These are phyloP conservation scores for Buceros bicornis DNA, from an alignment of 2,797 vertebrate species.

Conservation along the genomic window DNA sequence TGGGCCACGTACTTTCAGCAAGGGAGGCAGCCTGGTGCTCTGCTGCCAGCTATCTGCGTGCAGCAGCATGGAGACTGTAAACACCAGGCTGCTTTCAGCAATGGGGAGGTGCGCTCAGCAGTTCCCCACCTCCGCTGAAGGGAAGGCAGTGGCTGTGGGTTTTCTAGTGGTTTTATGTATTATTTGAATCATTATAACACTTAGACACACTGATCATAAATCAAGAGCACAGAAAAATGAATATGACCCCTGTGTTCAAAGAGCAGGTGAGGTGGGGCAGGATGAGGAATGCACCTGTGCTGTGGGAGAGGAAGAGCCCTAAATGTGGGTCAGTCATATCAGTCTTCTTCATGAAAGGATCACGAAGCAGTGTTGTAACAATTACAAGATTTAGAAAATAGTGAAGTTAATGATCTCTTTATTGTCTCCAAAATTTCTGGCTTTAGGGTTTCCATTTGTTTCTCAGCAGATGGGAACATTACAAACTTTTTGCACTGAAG, in stretches of 20 bases:
- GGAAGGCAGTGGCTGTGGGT: background rate
- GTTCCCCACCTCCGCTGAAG: background rate
- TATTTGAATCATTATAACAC: constrained; percentile 48
- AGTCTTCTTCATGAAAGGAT: background rate
- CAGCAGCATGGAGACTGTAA: background rate
- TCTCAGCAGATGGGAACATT: background rate
- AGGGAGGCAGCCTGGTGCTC: background rate
- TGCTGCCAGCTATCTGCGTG: background rate
- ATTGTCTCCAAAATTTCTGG: constrained; percentile 36
- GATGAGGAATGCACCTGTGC: constrained; percentile 55
- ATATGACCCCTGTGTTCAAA: constrained; percentile 48
- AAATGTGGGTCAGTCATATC: background rate
- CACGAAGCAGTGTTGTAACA: background rate
- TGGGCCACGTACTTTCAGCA: background rate
- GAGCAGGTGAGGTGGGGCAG: constrained; percentile 15
- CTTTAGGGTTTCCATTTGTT: constrained; percentile 22
- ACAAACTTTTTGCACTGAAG: constrained; percentile 27
- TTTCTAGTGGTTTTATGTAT: constrained; percentile 21
- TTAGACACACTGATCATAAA: constrained; percentile 37
- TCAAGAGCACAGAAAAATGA: constrained; percentile 49
- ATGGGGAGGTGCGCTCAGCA: background rate
- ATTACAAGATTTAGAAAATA: background rate
- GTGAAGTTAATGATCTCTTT: background rate
- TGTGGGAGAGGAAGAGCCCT: background rate
- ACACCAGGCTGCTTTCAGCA: background rate